phyloP scores from a whole-genome alignment of 1,140 invertebrate genomes.

The Cardiocondyla obscurior region DNA sequence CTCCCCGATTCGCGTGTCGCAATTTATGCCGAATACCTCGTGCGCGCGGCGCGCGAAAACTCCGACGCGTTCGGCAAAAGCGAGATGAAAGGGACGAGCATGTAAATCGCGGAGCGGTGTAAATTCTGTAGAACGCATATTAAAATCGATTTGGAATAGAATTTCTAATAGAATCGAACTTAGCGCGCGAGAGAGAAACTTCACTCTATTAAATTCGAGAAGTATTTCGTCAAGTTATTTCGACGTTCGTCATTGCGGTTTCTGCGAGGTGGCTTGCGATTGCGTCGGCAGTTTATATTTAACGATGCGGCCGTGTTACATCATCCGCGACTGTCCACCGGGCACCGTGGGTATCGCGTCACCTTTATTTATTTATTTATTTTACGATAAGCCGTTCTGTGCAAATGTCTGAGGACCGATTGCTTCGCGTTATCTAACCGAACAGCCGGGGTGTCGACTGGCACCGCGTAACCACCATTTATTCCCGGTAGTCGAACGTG shows the following conservation, averaged over 20 bases:
- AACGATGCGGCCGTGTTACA: too few relatives aligned
- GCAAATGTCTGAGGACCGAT: constrained; percentile 58
- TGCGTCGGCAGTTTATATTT: background rate
- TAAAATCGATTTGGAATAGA: constrained; percentile 17
- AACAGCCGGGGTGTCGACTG: constrained; percentile 50
- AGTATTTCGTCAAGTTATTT: background rate
- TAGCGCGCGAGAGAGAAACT: background rate
- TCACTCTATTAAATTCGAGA: background rate
- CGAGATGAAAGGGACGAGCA: constrained; percentile 2
- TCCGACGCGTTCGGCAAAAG: constrained; percentile 4
- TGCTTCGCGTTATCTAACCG: constrained; percentile 61
- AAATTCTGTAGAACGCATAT: background rate
- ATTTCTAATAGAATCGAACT: constrained; percentile 3
- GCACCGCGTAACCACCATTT: constrained; percentile 61
- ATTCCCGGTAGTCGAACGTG: constrained; percentile 63
- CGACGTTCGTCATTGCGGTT: background rate
- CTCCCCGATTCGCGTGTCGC: constrained; percentile 20
- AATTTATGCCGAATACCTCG: constrained; percentile 45
- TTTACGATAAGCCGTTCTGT: background rate
- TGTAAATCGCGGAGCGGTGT: background rate
- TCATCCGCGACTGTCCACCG: background rate
- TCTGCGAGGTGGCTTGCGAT: background rate
- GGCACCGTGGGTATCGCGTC: background rate
- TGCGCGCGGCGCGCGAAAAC: background rate
- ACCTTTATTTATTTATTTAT: constrained; percentile 31